These are phyloP conservation scores for Riptortus pedestris DNA, from an alignment of 1,140 invertebrate species.

Conservation along the genomic window DNA sequence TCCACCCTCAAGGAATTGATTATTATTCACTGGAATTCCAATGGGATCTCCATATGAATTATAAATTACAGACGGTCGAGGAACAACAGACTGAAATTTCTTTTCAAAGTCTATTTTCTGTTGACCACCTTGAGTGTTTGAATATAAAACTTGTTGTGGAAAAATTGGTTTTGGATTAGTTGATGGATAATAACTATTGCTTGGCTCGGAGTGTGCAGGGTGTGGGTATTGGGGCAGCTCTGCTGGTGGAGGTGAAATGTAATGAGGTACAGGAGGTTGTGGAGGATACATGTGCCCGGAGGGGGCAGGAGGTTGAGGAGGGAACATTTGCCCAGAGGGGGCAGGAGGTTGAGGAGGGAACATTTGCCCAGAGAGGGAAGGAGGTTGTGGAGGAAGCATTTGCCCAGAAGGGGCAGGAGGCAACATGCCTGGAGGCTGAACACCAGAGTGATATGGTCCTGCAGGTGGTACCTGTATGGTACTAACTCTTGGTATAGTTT, in stretches of 20 bases:
- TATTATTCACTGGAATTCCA: too few relatives aligned
- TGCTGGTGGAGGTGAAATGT: too few relatives aligned
- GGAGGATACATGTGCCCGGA: too few relatives aligned
- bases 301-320: not conserved
- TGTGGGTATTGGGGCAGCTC: too few relatives aligned
- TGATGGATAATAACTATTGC: too few relatives aligned
- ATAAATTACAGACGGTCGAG: not conserved
- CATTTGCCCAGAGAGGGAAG: not conserved
- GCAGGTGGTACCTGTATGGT: not conserved
- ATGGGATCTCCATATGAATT: not conserved
- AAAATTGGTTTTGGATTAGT: too few relatives aligned
- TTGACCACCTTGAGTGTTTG: too few relatives aligned
- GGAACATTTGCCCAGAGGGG: not conserved
- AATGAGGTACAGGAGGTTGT: too few relatives aligned
- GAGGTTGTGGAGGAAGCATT: not conserved
- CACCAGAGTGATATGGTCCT: not conserved
- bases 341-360: not conserved
- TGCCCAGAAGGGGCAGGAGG: not conserved
- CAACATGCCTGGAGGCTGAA: not conserved
- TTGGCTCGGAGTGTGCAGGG: too few relatives aligned
- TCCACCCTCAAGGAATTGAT: too few relatives aligned
- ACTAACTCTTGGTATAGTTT: not conserved
- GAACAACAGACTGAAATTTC: not conserved
- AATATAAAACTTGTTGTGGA: too few relatives aligned
- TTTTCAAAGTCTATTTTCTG: not conserved